Percentiles rank a stretch among this genome's conserved stretches.
Evolutionary conservation across 2,113 vertebrate genomes (phyloP).

Genomic region (Tor tambroides): DNA sequence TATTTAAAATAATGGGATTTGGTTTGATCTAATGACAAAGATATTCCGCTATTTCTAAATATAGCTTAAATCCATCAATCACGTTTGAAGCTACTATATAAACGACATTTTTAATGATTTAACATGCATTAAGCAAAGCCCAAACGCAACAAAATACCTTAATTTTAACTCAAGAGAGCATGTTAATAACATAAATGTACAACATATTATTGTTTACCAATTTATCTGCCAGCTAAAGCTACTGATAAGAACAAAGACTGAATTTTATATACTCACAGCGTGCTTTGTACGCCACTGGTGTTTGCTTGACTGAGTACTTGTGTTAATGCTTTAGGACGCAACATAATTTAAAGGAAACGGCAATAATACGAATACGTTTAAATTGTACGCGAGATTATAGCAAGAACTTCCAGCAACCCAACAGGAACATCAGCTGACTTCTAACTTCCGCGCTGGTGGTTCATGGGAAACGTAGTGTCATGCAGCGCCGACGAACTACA

Average conservation of each 20-base stretch:
- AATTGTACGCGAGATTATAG: not conserved
- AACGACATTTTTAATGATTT: not conserved
- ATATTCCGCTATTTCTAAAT: not conserved
- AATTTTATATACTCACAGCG: constrained; percentile 83
- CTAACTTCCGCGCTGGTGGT: constrained; percentile 50
- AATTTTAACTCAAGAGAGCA: not conserved
- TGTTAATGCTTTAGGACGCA: constrained; percentile 93
- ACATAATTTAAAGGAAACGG: constrained; percentile 64
- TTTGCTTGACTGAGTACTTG: constrained; percentile 98
- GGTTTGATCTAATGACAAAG: not conserved
- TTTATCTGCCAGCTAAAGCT: constrained; percentile 29
- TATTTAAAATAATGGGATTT: not conserved
- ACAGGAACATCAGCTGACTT: constrained; percentile 55
- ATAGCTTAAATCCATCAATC: not conserved
- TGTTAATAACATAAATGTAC: not conserved
- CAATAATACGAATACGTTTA: not conserved
- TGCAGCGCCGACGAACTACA: not conserved
- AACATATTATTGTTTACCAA: not conserved
- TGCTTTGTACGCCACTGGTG: constrained; percentile 96
- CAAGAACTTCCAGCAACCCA: not conserved
- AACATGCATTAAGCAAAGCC: not conserved
- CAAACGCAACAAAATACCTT: not conserved
- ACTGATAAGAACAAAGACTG: not conserved
- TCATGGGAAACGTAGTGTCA: constrained; percentile 62
- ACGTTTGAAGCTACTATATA: not conserved